Evolutionary conservation across 2,797 vertebrate genomes (phyloP), one percentile per base, ranked within the genome.

Genomic region (Schizothorax lantsangensis): DNA sequence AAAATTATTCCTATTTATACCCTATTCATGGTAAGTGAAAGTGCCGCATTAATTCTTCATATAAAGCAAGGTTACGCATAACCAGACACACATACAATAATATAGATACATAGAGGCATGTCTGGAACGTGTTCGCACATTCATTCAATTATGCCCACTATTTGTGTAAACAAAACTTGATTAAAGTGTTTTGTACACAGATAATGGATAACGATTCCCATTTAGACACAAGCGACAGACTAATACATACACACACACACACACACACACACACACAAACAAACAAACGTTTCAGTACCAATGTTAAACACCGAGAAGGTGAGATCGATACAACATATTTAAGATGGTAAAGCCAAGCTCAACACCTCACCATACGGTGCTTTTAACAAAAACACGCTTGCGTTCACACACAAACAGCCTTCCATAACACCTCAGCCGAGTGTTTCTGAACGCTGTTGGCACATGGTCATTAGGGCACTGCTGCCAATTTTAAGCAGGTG

Each of bases 261-360:
- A 52, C 23, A 43, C 30, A 30, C 30, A 30, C 38, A 40, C 81
- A 57, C 47, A 68, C 40, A 64, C 23, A 38, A 71, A 21, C 30
- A 43, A 62, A 33, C 59, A 68, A 47, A 85, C 12, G 52, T 23
- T 12, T 23, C n/a, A n/a, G 45, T 71, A 52, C 54, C 86, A 84
- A 82, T 80, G 8, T 88, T 79, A 45, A 49, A 87, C 86, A 88
- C 64, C 8, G 36, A 54, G 84, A 79, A 79, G 75, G 66, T 79
- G 84, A 72, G 64, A 72, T 72, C 66, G 38, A 79, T 85, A 72
- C 33, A 84, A 69, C 66, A 79, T 85, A 45, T 85, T 85, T 72
- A 72, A 45, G 52, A 75, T 38, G 26, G 33, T 79, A 57, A 85
- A 72, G 66, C 75, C 38, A 79, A 72, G 77, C 84, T 71, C 38